Conservation (phyloP, 2,888 invertebrate species). For the Serrognathus titanus region DNA sequence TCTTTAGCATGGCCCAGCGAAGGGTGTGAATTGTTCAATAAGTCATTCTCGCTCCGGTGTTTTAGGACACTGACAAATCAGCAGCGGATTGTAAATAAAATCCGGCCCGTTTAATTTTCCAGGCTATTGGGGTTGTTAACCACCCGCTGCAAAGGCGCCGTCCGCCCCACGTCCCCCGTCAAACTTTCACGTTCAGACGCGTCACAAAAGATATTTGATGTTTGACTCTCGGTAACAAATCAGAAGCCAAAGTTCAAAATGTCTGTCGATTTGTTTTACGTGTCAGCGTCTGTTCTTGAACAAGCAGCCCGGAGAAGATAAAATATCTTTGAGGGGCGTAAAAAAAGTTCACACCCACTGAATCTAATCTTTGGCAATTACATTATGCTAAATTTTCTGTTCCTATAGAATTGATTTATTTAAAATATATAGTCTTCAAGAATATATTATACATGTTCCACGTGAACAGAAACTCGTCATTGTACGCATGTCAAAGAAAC, state of each 20-base stretch:
- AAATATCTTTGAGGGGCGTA: too few species aligned
- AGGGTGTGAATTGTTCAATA: conserved; percentile 26
- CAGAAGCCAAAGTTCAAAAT: neutral
- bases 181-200: conserved; percentile 1
- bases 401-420: too few species aligned
- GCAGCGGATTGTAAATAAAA: conserved; percentile 35
- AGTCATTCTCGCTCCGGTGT: conserved; percentile 34
- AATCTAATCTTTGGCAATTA: too few species aligned
- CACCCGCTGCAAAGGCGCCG: conserved; percentile 4
- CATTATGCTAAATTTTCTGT: too few species aligned
- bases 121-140: conserved; percentile 34
- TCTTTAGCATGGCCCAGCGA: conserved; percentile 1
- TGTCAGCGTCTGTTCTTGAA: neutral
- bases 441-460: too few species aligned
- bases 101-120: conserved; percentile 38
- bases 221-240: neutral
- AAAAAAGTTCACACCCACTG: too few species aligned
- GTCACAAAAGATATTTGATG: conserved; percentile 5
- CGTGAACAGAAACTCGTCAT: too few species aligned
- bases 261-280: neutral
- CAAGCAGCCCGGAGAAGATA: too few species aligned
- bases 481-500: too few species aligned
- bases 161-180: neutral
- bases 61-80: conserved; percentile 34
- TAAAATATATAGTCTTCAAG: too few species aligned